These are phyloP conservation scores for Penaeus chinensis DNA, from an alignment of 1,140 invertebrate genomes.

Conservation along the genomic window DNA sequence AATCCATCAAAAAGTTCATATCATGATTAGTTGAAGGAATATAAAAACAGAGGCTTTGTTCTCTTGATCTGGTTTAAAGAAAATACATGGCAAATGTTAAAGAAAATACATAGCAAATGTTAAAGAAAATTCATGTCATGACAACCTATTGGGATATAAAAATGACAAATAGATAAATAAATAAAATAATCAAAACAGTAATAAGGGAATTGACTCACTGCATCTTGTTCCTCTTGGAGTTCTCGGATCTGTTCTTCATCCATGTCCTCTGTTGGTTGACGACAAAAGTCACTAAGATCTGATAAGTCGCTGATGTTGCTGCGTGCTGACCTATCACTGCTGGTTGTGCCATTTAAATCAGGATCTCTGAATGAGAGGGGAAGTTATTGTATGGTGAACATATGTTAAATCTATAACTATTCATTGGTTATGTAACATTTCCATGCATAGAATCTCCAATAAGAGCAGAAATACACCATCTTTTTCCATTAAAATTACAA, in stretches of 20 bases:
- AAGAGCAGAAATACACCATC: too few relatives aligned
- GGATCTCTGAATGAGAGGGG: constrained; percentile 5
- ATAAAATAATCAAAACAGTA: neutral
- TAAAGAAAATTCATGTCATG: too few relatives aligned
- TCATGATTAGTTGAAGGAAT: too few relatives aligned
- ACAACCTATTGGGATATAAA: neutral
- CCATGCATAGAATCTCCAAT: too few relatives aligned
- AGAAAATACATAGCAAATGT: too few relatives aligned
- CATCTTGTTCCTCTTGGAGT: constrained; percentile 50
- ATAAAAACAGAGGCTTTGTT: too few relatives aligned
- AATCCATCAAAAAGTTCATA: too few relatives aligned
- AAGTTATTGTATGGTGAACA: neutral
- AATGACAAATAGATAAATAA: neutral
- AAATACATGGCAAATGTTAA: too few relatives aligned
- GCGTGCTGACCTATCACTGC: constrained; percentile 38
- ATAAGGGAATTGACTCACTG: constrained; percentile 36
- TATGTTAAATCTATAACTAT: neutral
- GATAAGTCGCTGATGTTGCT: constrained; percentile 40
- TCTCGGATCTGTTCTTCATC: constrained; percentile 46
- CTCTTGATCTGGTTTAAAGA: too few relatives aligned
- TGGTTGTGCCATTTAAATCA: constrained; percentile 23
- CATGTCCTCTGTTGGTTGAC: constrained; percentile 50
- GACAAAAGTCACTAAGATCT: constrained; percentile 53
- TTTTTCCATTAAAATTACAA: too few relatives aligned
- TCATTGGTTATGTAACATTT: too few relatives aligned